Percentiles rank a stretch among this genome's conserved stretches.
Evolutionary conservation across 2,113 vertebrate genomes (phyloP).

Genomic region (Neofelis nebulosa): DNA sequence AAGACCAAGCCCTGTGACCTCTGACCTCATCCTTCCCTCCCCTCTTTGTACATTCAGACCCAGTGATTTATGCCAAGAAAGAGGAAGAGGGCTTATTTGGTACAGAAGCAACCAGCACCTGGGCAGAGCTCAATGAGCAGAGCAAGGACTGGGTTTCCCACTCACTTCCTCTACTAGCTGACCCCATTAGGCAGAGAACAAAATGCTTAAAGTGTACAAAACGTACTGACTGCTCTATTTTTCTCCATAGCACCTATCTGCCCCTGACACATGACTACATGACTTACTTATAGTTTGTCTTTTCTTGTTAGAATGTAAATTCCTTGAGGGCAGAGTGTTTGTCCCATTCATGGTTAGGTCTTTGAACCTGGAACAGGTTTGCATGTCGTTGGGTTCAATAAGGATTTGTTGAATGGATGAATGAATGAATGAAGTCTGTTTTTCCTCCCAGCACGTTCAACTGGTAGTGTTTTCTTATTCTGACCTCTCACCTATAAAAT

Average conservation of each 20-base stretch:
- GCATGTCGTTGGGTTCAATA: not conserved
- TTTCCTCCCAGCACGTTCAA: not conserved
- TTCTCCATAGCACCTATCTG: not conserved
- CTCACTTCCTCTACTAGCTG: not conserved
- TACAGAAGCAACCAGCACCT: not conserved
- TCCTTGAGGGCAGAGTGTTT: not conserved
- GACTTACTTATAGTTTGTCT: not conserved
- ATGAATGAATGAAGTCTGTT: not conserved
- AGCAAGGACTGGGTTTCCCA: not conserved
- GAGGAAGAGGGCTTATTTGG: not conserved
- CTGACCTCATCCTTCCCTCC: not conserved
- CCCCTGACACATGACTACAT: not conserved
- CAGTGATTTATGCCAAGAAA: not conserved
- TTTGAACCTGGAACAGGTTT: not conserved
- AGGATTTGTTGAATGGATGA: not conserved
- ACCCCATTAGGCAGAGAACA: not conserved
- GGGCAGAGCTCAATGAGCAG: not conserved
- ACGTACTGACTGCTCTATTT: not conserved
- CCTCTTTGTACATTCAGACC: not conserved
- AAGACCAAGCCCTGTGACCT: not conserved
- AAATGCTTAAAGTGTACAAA: not conserved
- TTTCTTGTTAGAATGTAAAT: not conserved
- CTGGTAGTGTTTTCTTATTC: not conserved
- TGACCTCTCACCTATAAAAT: not conserved
- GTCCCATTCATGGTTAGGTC: not conserved